Evolutionary conservation across 2,888 invertebrate genomes (phyloP).

Genomic region (Rhamnusium bicolor): DNA sequence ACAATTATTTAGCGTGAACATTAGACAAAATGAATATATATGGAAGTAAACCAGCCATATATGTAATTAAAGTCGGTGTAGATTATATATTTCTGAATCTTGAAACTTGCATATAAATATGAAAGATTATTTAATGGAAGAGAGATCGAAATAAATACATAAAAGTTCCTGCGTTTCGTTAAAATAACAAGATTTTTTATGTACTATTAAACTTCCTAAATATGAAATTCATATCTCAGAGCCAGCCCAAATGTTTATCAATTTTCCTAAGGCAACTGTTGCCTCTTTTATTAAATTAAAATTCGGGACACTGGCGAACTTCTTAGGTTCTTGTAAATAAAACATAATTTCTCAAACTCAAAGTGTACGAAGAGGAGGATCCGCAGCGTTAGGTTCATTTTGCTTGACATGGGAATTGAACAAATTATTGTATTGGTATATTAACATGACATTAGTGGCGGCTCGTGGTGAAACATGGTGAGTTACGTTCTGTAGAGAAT

Average conservation of each 20-base stretch:
- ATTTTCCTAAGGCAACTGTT: neutral
- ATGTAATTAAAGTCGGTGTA: neutral
- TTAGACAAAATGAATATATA: conserved; percentile 13
- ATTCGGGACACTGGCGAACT: neutral
- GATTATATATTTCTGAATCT: neutral
- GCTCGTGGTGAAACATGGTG: too few relatives aligned
- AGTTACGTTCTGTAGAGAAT: too few relatives aligned
- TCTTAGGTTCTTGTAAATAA: too few relatives aligned
- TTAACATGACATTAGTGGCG: too few relatives aligned
- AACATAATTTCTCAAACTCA: too few relatives aligned
- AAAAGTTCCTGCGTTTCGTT: neutral
- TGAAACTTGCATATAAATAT: neutral
- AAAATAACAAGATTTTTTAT: neutral
- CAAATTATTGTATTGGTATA: too few relatives aligned
- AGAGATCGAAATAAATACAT: neutral
- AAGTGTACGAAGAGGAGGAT: too few relatives aligned
- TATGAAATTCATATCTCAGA: neutral
- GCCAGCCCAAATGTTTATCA: neutral
- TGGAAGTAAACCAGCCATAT: neutral
- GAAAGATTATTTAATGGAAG: neutral
- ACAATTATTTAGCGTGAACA: neutral
- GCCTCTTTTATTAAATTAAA: neutral
- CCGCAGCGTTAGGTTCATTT: too few relatives aligned
- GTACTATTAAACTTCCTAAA: neutral
- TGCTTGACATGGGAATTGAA: too few relatives aligned